Base-by-base conservation (phyloP, 2,797 vertebrate genomes). In the Yasuhikotakia modesta region DNA sequence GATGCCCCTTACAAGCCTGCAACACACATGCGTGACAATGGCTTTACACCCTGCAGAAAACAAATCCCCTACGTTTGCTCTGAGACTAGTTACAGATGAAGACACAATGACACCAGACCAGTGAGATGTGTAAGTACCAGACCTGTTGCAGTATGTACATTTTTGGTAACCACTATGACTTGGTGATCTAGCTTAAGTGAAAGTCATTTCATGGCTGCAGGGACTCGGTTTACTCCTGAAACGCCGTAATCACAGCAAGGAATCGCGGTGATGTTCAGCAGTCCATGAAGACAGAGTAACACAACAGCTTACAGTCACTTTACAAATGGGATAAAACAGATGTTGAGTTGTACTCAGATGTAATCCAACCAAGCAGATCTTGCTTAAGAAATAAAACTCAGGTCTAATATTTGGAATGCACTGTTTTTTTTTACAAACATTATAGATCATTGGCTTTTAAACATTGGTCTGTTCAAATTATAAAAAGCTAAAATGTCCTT, bases 371-470 rank as follows among this genome's bases (percentile, higher is more conserved):
- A 76, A 90, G 91, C 90, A 91, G 91, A 94, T 91, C 89, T 94
- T 92, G 88, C 88, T 92, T 92, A 91, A 95, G 89, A 94, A 94
- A 90, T 90, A 92, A 86, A 89, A 85, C 87, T 93, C 89, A 89
- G 89, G 86, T 84, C 91, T 93, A 85, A 89, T 94, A 93, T 94
- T 94, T 94, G 93, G 90, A 96, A 92, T 91, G 95, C 95, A 93
- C 92, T 92, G 94, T 94, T n/a, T 52, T 58, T n/a, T 93, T 88
- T 93, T 93, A 94, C 92, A 94, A 94, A 94, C 88, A 86, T 91
- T 91, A 92, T 87, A 94, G 91, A 94, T 93, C 91, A 93, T 93
- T 94, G 93, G 93, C 92, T 93, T 94, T 91, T 91, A 93, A 60
- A 94, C 91, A 92, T 94, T 93, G 92, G 93, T 94, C 91, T 94